phyloP scores from a whole-genome alignment of 2,797 vertebrate species.

The Erethizon dorsatum region DNA sequence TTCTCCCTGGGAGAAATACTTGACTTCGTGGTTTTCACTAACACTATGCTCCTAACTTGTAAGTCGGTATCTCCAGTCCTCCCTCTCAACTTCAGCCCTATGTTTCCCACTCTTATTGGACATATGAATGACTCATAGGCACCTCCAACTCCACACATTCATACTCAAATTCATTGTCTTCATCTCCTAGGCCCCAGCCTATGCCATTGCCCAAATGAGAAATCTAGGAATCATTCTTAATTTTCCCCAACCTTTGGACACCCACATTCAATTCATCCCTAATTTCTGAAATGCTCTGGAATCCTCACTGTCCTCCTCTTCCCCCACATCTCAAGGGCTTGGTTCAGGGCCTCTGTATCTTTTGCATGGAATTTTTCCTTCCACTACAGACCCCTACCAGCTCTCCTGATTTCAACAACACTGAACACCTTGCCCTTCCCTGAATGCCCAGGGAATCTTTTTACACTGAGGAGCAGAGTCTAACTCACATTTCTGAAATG shows the following conservation, averaged over 20 bases:
- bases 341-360: neutral
- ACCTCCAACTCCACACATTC: neutral
- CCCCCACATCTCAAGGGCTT: neutral
- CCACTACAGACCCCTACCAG: neutral
- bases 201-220: neutral
- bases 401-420: neutral
- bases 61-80: neutral
- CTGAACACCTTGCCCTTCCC: neutral
- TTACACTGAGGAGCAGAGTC: slow-evolving; percentile 37
- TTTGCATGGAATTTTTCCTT: neutral
- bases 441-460: neutral
- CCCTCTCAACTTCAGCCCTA: neutral
- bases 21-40: neutral
- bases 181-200: neutral
- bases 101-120: neutral
- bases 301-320: neutral
- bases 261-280: neutral
- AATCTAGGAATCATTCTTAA: neutral
- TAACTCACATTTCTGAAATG: slow-evolving; percentile 63
- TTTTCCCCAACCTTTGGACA: neutral
- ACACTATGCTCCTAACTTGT: neutral
- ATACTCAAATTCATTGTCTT: slow-evolving; percentile 20
- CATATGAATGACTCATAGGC: neutral
- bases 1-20: slow-evolving; percentile 2
- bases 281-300: slow-evolving; percentile 12